phyloP scores from a whole-genome alignment of 2,797 vertebrate genomes.

The Leucoraja ocellata region DNA sequence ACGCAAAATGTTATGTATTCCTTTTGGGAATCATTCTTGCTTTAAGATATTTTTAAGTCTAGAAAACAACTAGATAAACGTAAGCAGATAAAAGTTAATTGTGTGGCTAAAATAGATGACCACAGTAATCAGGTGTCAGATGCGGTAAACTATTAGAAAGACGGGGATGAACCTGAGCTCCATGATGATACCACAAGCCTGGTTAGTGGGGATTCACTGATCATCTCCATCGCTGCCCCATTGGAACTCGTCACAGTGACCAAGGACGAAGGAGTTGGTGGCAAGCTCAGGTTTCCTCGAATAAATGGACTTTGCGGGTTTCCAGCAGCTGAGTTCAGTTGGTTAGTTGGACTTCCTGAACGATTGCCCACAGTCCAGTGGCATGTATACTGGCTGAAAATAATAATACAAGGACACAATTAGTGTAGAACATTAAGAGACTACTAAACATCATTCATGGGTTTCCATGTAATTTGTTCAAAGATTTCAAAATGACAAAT shows the following conservation, averaged over 20 bases:
- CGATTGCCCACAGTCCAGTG: conserved; percentile 78
- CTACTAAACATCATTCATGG: conserved; percentile 45
- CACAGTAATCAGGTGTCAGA: neutral
- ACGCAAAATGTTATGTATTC: neutral
- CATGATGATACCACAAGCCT: conserved; percentile 65
- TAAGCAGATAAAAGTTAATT: neutral
- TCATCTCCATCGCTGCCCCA: conserved; percentile 59
- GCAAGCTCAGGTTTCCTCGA: conserved; percentile 53
- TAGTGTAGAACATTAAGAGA: neutral
- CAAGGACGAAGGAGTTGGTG: conserved; percentile 56
- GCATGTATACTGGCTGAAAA: conserved; percentile 76
- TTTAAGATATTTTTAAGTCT: neutral
- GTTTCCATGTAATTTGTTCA: neutral
- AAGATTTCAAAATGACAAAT: neutral
- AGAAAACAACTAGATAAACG: neutral
- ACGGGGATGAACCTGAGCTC: conserved; percentile 67
- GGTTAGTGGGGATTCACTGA: conserved; percentile 59
- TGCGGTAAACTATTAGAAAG: conserved; percentile 56
- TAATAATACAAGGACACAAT: conserved; percentile 38
- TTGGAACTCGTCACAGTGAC: conserved; percentile 56
- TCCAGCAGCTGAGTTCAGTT: conserved; percentile 51
- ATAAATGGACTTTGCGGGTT: conserved; percentile 55
- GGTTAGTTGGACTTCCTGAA: conserved; percentile 56
- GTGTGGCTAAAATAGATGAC: conserved; percentile 12
- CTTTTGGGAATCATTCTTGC: neutral